phyloP scores from a whole-genome alignment of 2,888 invertebrate species.

The Hirtodrosophila trivittata region DNA sequence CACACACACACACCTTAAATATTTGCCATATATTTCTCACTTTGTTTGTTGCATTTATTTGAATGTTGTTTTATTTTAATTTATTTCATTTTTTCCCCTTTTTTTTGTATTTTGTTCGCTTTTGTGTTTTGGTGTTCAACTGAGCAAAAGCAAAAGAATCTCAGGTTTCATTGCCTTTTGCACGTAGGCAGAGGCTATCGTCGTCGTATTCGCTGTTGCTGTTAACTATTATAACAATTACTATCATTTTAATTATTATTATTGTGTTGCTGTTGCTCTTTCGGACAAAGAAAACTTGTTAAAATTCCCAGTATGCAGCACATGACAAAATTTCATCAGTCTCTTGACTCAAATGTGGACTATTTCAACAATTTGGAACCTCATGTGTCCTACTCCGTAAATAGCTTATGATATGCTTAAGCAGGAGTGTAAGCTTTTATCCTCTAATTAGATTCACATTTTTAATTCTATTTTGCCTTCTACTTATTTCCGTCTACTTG shows the following conservation, averaged over 20 bases:
- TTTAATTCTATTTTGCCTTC: too few relatives aligned
- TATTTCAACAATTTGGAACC: too few relatives aligned
- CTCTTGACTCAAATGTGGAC: too few relatives aligned
- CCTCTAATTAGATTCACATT: too few relatives aligned
- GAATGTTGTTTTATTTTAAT: slow-evolving; percentile 32
- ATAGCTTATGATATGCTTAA: too few relatives aligned
- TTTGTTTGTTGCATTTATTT: slow-evolving; percentile 53
- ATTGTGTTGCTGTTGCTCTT: neutral
- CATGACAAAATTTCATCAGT: slow-evolving; percentile 23
- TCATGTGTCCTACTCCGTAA: too few relatives aligned
- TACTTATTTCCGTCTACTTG: too few relatives aligned
- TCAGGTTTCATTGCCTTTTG: slow-evolving; percentile 69
- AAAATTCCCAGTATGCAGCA: slow-evolving; percentile 20
- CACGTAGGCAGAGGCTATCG: slow-evolving; percentile 63
- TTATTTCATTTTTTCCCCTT: neutral
- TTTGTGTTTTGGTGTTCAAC: slow-evolving; percentile 52
- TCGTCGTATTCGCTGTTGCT: slow-evolving; percentile 22
- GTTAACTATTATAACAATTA: slow-evolving; percentile 11
- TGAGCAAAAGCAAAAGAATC: slow-evolving; percentile 63
- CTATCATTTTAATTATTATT: slow-evolving; percentile 5
- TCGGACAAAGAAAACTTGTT: slow-evolving; percentile 21
- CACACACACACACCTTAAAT: neutral
- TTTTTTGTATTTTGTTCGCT: slow-evolving; percentile 27
- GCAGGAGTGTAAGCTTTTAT: too few relatives aligned
- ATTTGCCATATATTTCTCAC: slow-evolving; percentile 38